Percentiles rank a stretch among this genome's conserved stretches.
Conservation (phyloP, 2,113 vertebrate species). For the Myiagra hebetior region DNA sequence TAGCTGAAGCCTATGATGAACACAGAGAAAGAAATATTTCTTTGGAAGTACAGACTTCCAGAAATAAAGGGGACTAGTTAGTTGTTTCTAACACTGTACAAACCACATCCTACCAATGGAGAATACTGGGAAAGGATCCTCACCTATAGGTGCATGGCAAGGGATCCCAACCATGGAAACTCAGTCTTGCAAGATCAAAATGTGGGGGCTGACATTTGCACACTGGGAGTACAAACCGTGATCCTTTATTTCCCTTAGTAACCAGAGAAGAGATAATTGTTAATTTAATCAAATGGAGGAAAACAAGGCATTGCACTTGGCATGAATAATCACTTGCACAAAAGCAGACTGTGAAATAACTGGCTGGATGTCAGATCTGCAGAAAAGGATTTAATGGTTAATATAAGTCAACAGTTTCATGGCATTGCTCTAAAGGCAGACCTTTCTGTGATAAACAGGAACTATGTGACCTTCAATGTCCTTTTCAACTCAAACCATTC, state of each 20-base stretch:
- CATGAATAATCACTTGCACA: not conserved
- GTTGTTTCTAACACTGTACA: not conserved
- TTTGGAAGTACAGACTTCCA: not conserved
- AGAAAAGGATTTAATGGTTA: not conserved
- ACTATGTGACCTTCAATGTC: not conserved
- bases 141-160: rapidly evolving
- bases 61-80: not conserved
- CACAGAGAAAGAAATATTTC: not conserved
- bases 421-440: not conserved
- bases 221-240: not conserved
- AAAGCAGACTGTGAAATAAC: not conserved
- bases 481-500: not conserved
- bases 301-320: not conserved
- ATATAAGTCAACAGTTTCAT: not conserved
- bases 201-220: not conserved
- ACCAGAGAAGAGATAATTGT: not conserved
- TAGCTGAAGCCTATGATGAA: not conserved
- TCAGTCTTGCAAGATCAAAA: not conserved
- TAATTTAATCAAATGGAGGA: not conserved
- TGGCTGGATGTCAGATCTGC: not conserved
- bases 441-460: not conserved
- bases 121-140: not conserved
- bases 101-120: rapidly evolving
- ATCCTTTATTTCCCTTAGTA: not conserved
- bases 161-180: not conserved